phyloP scores from a whole-genome alignment of 1,140 invertebrate species.

The Cheumatopsyche charites region DNA sequence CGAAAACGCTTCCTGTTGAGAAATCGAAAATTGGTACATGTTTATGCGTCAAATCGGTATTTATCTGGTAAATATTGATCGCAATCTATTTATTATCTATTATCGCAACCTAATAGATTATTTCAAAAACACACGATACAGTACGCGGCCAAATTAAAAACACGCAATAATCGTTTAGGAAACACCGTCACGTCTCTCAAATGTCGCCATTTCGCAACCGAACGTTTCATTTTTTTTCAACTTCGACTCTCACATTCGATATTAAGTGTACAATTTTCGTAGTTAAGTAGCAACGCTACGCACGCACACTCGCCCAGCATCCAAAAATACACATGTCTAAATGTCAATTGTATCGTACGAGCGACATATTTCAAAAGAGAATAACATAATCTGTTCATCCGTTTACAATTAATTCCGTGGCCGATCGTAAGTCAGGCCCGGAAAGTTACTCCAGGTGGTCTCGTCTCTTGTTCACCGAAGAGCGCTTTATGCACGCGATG shows the following conservation, averaged over 20 bases:
- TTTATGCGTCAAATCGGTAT: too few relatives aligned
- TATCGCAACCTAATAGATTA: too few relatives aligned
- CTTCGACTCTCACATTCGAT: not conserved
- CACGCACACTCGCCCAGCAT: too few relatives aligned
- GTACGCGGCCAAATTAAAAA: not conserved
- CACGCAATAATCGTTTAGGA: slow-evolving; percentile 8
- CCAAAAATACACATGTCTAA: slow-evolving; percentile 3
- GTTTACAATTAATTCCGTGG: slow-evolving; percentile 11
- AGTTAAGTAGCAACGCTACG: not conserved
- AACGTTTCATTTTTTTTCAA: not conserved
- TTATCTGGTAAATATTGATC: too few relatives aligned
- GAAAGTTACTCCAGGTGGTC: slow-evolving; percentile 12
- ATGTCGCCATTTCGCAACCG: slow-evolving; percentile 8
- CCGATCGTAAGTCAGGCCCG: too few relatives aligned
- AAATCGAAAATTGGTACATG: too few relatives aligned
- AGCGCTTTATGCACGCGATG: slow-evolving; percentile 6
- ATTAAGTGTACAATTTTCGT: not conserved
- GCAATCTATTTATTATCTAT: too few relatives aligned
- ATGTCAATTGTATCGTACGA: slow-evolving; percentile 10
- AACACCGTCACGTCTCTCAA: slow-evolving; percentile 5
- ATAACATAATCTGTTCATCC: not conserved
- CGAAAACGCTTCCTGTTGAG: too few relatives aligned
- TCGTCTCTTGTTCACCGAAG: not conserved
- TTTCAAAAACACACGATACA: too few relatives aligned
- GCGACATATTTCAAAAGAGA: slow-evolving; percentile 5